These are phyloP conservation scores for Drosophila gaucha DNA, from an alignment of 2,888 invertebrate species.

Conservation along the genomic window DNA sequence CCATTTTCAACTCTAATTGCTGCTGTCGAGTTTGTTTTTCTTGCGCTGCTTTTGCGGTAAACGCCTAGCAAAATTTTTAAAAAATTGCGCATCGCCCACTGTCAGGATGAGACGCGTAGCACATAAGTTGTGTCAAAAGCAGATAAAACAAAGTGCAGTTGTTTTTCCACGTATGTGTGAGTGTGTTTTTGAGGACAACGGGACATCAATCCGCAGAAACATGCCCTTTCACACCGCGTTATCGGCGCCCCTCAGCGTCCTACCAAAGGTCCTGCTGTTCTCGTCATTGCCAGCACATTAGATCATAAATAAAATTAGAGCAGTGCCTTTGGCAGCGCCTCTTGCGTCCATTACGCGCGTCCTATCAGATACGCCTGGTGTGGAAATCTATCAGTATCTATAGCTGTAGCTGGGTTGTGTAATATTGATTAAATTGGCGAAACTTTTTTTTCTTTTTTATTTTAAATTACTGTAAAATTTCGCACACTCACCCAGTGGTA, in stretches of 20 bases:
- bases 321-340: constrained; percentile 61
- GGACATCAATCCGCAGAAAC: constrained; percentile 84
- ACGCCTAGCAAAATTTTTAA: constrained; percentile 44
- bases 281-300: constrained; percentile 71
- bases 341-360: constrained; percentile 71
- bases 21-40: constrained; percentile 50
- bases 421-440: constrained; percentile 84
- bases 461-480: constrained; percentile 84
- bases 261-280: constrained; percentile 23
- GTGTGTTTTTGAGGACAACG: constrained; percentile 66
- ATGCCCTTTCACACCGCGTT: constrained; percentile 83
- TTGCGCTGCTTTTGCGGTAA: constrained; percentile 54
- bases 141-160: constrained; percentile 36
- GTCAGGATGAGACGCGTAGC: constrained; percentile 45
- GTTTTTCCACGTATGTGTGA: constrained; percentile 16
- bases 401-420: constrained; percentile 65
- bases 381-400: constrained; percentile 39
- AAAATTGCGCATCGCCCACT: constrained; percentile 66
- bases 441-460: constrained; percentile 59
- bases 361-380: constrained; percentile 74
- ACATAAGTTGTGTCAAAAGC: constrained; percentile 64
- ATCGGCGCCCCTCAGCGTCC: constrained; percentile 48
- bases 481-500: constrained; percentile 75
- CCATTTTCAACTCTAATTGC: constrained; percentile 42
- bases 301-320: constrained; percentile 83